These are phyloP conservation scores for Stenopsyche tienmushanensis DNA, from an alignment of 1,140 invertebrate genomes.

Conservation along the genomic window DNA sequence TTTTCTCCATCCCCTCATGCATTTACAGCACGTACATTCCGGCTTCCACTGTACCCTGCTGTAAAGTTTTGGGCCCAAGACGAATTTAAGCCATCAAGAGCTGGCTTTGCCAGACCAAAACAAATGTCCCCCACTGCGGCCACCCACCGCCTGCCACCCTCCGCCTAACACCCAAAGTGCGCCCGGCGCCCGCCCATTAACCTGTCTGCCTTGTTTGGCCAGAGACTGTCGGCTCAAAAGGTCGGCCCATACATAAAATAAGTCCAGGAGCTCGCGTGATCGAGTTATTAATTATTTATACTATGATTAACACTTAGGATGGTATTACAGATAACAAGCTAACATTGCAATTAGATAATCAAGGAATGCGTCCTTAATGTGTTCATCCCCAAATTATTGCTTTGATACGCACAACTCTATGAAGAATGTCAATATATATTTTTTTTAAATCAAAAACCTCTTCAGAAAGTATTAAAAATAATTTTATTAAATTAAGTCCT, in stretches of 20 bases:
- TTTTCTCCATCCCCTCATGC: neutral
- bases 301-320: neutral
- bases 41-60: conserved; percentile 6
- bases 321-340: too few species aligned
- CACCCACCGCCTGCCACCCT: conserved; percentile 2
- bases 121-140: conserved; percentile 35
- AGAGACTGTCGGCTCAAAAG: conserved; percentile 27
- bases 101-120: conserved; percentile 41
- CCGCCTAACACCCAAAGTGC: too few species aligned
- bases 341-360: too few species aligned
- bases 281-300: neutral
- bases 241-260: conserved; percentile 14
- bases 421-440: too few species aligned
- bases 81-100: conserved; percentile 42
- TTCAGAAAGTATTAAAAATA: too few species aligned
- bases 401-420: too few species aligned
- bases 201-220: conserved; percentile 39
- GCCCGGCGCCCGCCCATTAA: conserved; percentile 35
- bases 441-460: too few species aligned
- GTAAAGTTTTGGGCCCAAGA: conserved; percentile 40
- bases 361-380: too few species aligned
- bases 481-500: too few species aligned
- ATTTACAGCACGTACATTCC: neutral
- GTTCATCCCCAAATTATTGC: too few species aligned
- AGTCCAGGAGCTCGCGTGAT: neutral